Conservation (phyloP, 2,797 vertebrate genomes). For the Oreortyx pictus region DNA sequence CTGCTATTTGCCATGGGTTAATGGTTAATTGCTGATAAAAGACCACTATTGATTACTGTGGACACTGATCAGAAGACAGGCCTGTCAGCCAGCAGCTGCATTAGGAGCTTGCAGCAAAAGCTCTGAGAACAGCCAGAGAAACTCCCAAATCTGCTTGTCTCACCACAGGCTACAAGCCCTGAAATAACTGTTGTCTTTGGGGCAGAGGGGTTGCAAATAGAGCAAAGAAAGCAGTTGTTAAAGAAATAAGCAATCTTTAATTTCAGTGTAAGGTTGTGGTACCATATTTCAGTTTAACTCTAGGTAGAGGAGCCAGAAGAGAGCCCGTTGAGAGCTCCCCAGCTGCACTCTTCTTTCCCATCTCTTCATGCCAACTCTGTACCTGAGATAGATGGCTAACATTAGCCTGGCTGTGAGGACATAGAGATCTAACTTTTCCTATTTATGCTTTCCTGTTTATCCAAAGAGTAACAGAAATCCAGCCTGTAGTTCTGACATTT, state of each 20-base stretch:
- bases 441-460: neutral
- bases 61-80: neutral
- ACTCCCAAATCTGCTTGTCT: neutral
- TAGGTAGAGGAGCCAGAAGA: neutral
- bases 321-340: neutral
- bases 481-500: neutral
- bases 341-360: neutral
- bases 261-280: neutral
- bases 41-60: neutral
- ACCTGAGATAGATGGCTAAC: neutral
- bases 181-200: neutral
- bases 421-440: neutral
- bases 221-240: neutral
- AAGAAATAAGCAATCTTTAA: neutral
- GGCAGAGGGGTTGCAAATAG: neutral
- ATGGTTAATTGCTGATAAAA: constrained; percentile 18
- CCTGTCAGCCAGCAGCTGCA: neutral
- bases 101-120: neutral
- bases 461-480: constrained; percentile 1
- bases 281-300: fast-evolving
- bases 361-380: neutral
- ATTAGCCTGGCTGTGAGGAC: neutral
- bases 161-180: neutral
- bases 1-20: constrained; percentile 11
- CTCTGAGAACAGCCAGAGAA: neutral